Evolutionary conservation across 2,113 vertebrate species (phyloP), one percentile per base, ranked within the genome.

Genomic region (Heteronetta atricapilla): DNA sequence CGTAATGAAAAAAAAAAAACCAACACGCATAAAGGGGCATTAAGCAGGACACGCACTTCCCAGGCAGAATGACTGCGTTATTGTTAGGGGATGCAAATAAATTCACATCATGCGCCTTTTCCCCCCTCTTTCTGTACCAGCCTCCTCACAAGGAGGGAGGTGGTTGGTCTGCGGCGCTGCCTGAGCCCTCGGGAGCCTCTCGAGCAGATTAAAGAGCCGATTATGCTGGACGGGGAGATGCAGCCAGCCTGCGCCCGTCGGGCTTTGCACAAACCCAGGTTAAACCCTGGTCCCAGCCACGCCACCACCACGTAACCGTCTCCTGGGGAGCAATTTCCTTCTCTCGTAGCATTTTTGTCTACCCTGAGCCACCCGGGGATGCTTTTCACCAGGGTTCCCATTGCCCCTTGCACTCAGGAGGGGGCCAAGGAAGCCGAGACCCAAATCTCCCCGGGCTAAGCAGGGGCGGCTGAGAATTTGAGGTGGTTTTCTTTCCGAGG

Each of bases 1-100:
- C 34, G 9, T n/a, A 48, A 15, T 26, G 29, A 80, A 68, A 66
- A 64, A 59, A 20, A 46, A 48, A 46, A 46, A 44, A 46, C 20
- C 13, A n/a, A n/a, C n/a, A 3, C 2, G 38, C 62, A 93, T 88
- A 94, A 86, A 94, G 73, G 53, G 53, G 42, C 92, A 82, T 94
- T 92, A 86, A 95, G 76, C 52, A 38, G 52, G n/a, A 52, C 42
- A 42, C 6, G 2, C 64, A 52, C 56, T 73, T 80, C 76, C 77
- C 0, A 1, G 34, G 85, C 56, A 38, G 95, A 90, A 95, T 94
- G 85, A 95, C 82, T 94, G 73, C 72, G 74, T 88, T 80, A 53
- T 62, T 96, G 96, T 96, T 60, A 63, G 52, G 53, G 86, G 86
- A 93, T 50, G 82, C 88, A 91, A 96, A 97, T 96, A 91, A 93